phyloP scores from a whole-genome alignment of 2,888 invertebrate genomes.

The Steinernema hermaphroditum region DNA sequence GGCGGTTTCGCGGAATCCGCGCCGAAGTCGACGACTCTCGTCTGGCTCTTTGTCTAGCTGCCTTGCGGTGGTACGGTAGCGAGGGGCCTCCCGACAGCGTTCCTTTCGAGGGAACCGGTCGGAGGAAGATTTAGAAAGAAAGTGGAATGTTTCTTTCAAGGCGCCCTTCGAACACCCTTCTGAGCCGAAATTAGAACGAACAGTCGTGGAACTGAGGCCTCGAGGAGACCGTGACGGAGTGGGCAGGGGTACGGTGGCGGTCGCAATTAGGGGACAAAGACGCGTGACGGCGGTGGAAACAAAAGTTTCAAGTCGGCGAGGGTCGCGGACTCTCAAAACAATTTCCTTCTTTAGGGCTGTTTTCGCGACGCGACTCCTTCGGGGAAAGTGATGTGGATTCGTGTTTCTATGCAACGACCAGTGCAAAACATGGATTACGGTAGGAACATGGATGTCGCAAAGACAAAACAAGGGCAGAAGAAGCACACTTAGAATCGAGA shows the following conservation, averaged over 20 bases:
- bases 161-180: neutral
- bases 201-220: constrained; percentile 25
- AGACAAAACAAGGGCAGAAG: too few relatives aligned
- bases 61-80: neutral
- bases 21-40: neutral
- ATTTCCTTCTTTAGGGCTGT: neutral
- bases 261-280: neutral
- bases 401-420: neutral
- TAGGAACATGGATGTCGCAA: neutral
- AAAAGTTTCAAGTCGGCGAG: constrained; percentile 1
- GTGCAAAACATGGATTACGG: neutral
- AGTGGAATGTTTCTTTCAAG: constrained; percentile 9
- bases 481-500: too few relatives aligned
- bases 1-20: neutral
- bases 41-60: neutral
- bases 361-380: neutral
- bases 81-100: neutral
- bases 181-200: neutral
- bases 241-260: constrained; percentile 1
- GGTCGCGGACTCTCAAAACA: neutral
- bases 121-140: neutral
- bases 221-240: constrained; percentile 16
- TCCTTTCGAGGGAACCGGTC: neutral
- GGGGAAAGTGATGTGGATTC: neutral
- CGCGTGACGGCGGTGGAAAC: too few relatives aligned